Conservation (phyloP, 2,888 invertebrate species). For the Azorinus chamasolen region DNA sequence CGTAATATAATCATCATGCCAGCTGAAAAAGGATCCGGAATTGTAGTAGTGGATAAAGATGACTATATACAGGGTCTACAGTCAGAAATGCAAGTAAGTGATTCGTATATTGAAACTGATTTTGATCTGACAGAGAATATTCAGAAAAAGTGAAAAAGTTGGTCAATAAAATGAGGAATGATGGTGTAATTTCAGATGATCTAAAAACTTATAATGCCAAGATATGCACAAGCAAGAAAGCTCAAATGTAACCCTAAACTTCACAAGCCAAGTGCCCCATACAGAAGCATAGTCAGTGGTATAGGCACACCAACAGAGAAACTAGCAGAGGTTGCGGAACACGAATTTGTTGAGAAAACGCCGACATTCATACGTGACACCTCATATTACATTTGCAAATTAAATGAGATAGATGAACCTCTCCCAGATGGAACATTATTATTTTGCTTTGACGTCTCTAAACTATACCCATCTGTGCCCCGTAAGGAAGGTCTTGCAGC, state of each 20-base stretch:
- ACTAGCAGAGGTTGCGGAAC: conserved; percentile 26
- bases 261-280: conserved; percentile 16
- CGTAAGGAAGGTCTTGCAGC: conserved; percentile 31
- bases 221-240: conserved; percentile 11
- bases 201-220: conserved; percentile 20
- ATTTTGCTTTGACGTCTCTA: conserved; percentile 39
- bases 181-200: conserved; percentile 10
- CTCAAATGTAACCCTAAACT: conserved; percentile 35
- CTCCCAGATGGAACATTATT: conserved; percentile 8
- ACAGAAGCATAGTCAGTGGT: conserved; percentile 20
- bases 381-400: conserved; percentile 20
- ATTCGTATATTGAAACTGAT: conserved; percentile 14
- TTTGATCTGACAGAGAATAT: too few relatives aligned
- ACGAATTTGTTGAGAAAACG: conserved; percentile 5
- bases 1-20: conserved; percentile 20
- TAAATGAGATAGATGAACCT: conserved; percentile 9
- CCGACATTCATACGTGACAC: conserved; percentile 15
- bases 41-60: conserved; percentile 19
- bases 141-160: conserved; percentile 18
- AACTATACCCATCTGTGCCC: conserved; percentile 38
- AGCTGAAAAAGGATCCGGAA: conserved; percentile 27
- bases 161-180: conserved; percentile 11
- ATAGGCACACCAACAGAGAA: conserved; percentile 33
- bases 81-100: conserved; percentile 7
- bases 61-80: conserved; percentile 3